phyloP scores from a whole-genome alignment of 1,140 invertebrate genomes.

The Zaprionus africanus region DNA sequence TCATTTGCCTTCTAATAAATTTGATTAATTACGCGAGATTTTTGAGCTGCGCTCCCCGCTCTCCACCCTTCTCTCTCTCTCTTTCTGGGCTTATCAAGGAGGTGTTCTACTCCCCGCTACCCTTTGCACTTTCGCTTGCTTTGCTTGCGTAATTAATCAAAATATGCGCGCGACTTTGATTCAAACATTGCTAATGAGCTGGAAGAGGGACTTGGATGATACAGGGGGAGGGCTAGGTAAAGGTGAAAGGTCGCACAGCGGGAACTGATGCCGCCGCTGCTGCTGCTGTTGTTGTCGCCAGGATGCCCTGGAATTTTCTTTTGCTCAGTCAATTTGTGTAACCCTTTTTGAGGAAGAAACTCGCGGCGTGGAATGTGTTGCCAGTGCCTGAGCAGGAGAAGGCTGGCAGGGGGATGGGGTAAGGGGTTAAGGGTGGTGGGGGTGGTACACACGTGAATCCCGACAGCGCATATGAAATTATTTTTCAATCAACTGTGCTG shows the following conservation, averaged over 20 bases:
- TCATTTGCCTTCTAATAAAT: conserved; percentile 61
- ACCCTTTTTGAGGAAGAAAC: conserved; percentile 35
- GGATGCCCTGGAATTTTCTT: conserved; percentile 70
- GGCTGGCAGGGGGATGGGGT: neutral
- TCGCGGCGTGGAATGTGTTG: neutral
- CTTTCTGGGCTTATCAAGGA: neutral
- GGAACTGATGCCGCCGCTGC: neutral
- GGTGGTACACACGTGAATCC: conserved; percentile 40
- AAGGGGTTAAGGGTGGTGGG: neutral
- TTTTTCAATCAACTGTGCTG: conserved; percentile 72
- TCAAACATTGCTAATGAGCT: conserved; percentile 31
- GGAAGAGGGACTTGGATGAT: neutral
- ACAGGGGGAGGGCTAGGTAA: neutral
- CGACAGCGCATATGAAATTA: conserved; percentile 69
- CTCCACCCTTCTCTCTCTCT: neutral
- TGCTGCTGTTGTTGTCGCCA: conserved; percentile 37
- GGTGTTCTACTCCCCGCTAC: neutral
- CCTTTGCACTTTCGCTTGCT: conserved; percentile 12
- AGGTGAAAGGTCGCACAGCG: conserved; percentile 13
- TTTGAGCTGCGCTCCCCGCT: conserved; percentile 44
- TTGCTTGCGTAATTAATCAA: conserved; percentile 69
- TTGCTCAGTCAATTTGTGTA: conserved; percentile 50
- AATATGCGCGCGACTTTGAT: conserved; percentile 58
- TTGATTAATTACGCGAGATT: conserved; percentile 75
- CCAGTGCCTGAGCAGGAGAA: neutral